A percentile compares a stretch with the other conserved stretches of the same genome.
phyloP scores from a whole-genome alignment of 2,113 vertebrate species.

The Dolichotis patagonum region DNA sequence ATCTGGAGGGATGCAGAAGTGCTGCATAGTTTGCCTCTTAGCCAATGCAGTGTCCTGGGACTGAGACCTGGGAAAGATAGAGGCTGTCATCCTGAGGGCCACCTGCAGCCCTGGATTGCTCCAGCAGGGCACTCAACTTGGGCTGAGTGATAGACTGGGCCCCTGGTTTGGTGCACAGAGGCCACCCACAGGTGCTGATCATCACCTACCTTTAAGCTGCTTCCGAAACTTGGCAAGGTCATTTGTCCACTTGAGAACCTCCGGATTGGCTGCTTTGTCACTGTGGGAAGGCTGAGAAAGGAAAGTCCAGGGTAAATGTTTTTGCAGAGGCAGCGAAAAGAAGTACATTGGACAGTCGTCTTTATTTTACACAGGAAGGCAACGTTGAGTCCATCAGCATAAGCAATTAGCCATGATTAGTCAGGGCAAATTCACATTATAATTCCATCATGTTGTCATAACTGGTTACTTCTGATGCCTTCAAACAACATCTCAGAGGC shows the following conservation, averaged over 20 bases:
- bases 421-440: neutral
- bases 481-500: neutral
- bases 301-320: constrained; percentile 53
- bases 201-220: constrained; percentile 94
- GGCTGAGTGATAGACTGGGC: neutral
- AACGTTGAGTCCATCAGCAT: neutral
- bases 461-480: constrained; percentile 9
- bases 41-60: neutral
- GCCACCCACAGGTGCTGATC: accelerated
- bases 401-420: neutral
- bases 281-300: constrained; percentile 94
- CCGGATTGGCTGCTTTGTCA: constrained; percentile 96
- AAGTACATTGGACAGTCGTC: neutral
- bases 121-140: accelerated
- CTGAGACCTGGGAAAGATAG: neutral
- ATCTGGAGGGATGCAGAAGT: neutral
- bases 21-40: neutral
- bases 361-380: constrained; percentile 31
- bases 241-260: constrained; percentile 97
- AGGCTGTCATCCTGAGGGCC: neutral
- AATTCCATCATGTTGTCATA: neutral
- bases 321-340: neutral
- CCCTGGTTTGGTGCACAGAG: neutral
- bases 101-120: neutral
- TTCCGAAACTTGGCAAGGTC: constrained; percentile 96